Evolutionary conservation across 2,888 invertebrate genomes (phyloP), one percentile per base, ranked within the genome.

Genomic region (Drosophila paranaensis): DNA sequence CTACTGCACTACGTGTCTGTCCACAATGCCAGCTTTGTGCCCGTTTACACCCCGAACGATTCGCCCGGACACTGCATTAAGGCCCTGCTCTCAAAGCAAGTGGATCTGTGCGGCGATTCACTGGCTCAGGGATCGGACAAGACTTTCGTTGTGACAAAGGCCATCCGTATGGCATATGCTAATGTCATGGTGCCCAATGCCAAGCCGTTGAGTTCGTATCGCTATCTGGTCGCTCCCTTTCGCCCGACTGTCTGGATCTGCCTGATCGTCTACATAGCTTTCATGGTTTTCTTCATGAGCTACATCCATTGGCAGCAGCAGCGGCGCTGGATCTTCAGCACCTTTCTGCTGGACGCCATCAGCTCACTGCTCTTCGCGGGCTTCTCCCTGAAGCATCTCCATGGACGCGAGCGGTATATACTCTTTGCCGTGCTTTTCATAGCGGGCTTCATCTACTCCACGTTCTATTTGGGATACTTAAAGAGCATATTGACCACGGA

Each of bases 401-500:
- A 48, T 2, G 89, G 89, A 3, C 40, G 63, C 0, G 74, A 69
- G 2, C 70, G 80, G 0, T 90, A 86, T 13, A 81, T 84, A 37
- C 72, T 84, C 25, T 88, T 79, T 8, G 60, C 16, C 0, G 80
- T 84, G 9, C 46, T 84, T 2, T 90, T 89, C 14, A 16, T 77
- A 2, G 65, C 80, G 0, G 83, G 83, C 0, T 84, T 84, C 6
- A 82, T 84, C 10, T 84, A 64, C 46, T 89, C 83, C 43, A 84
- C 83, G 1, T 76, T 58, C 43, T 84, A 84, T 37, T 11, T 90
- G 67, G 70, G 74, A 0, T 65, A 74, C 9, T 63, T 84, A 8
- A 84, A 84, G 46, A 85, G 90, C 51, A 66, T 84, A 1, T 16
- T 89, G 30, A 72, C 80, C 43, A 88, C 83, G 3, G 83, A 90